Conservation (phyloP, 2,113 vertebrate species). For the Willisornis vidua region DNA sequence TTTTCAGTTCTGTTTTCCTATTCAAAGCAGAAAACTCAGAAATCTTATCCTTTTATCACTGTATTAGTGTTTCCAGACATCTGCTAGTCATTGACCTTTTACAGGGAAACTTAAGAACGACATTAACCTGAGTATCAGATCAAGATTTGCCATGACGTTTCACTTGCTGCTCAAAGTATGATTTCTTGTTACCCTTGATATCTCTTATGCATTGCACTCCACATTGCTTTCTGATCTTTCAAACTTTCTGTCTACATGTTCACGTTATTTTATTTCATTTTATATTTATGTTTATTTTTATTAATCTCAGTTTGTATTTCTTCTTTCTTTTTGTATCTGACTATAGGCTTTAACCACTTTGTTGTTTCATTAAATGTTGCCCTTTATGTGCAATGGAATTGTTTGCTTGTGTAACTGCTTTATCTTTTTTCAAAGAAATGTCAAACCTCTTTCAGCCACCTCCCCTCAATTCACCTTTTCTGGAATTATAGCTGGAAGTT, state of each 20-base stretch:
- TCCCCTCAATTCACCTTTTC: neutral
- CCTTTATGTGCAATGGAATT: neutral
- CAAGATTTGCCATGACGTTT: neutral
- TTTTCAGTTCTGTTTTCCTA: neutral
- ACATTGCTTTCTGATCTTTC: neutral
- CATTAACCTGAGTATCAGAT: neutral
- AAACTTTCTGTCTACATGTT: neutral
- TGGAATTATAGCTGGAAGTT: neutral
- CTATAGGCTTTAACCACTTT: neutral
- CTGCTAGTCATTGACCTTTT: conserved; percentile 57
- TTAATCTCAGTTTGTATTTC: neutral
- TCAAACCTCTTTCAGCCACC: neutral
- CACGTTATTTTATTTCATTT: neutral
- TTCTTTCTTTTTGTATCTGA: neutral
- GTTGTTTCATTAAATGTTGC: neutral
- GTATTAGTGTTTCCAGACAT: neutral
- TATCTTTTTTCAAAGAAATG: neutral
- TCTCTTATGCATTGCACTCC: neutral
- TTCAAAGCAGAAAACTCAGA: neutral
- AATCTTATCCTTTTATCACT: neutral
- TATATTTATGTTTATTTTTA: neutral
- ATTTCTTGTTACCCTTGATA: neutral
- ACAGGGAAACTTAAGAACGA: neutral
- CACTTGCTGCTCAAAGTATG: neutral
- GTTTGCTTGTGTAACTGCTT: neutral